These are phyloP conservation scores for Teleogryllus occipitalis DNA, from an alignment of 1,140 invertebrate genomes.

Conservation along the genomic window DNA sequence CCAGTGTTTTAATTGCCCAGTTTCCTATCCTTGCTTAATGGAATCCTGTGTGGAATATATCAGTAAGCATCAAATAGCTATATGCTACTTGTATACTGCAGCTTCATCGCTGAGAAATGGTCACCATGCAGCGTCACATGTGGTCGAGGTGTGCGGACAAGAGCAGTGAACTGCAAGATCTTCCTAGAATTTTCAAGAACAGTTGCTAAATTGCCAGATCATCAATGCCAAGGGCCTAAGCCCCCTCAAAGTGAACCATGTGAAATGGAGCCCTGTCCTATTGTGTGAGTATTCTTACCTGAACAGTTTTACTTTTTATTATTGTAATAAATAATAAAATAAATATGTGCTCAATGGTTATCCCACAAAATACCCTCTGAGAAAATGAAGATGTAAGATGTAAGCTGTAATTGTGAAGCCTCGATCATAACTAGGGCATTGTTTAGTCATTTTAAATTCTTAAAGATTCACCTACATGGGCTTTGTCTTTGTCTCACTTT, in stretches of 20 bases:
- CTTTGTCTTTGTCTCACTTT: too few relatives aligned
- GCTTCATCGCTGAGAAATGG: conserved; percentile 73
- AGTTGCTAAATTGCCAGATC: conserved; percentile 75
- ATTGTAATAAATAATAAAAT: too few relatives aligned
- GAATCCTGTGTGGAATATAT: not conserved
- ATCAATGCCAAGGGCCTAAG: conserved; percentile 76
- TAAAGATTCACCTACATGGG: too few relatives aligned
- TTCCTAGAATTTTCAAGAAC: conserved; percentile 84
- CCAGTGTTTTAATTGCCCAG: not conserved
- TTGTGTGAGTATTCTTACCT: not conserved
- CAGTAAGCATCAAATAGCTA: not conserved
- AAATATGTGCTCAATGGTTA: too few relatives aligned
- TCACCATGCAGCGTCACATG: conserved; percentile 81
- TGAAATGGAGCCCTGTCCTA: conserved; percentile 33
- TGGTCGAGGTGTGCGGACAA: conserved; percentile 72
- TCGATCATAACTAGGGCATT: too few relatives aligned
- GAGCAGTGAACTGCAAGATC: conserved; percentile 84
- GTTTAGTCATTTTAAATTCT: too few relatives aligned
- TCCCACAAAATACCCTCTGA: too few relatives aligned
- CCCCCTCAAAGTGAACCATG: conserved; percentile 72
- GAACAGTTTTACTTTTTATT: too few relatives aligned
- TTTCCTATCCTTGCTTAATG: not conserved
- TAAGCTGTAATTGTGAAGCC: too few relatives aligned
- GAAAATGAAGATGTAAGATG: too few relatives aligned
- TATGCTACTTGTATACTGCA: conserved; percentile 29